phyloP scores from a whole-genome alignment of 2,113 vertebrate genomes.

The Haplotaxodon microlepis region DNA sequence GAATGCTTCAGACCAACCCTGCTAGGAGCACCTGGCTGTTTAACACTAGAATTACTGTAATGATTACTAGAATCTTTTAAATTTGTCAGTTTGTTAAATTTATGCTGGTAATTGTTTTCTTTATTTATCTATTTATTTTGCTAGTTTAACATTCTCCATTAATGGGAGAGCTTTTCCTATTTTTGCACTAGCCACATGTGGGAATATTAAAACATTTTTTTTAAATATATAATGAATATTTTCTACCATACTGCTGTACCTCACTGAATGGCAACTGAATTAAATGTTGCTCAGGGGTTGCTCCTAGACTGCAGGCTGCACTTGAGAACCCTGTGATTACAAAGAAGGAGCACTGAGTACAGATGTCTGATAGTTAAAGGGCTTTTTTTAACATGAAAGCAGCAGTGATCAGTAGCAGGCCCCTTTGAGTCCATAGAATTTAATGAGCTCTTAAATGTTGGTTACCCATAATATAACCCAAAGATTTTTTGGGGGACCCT shows the following conservation, averaged over 20 bases:
- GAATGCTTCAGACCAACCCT: neutral
- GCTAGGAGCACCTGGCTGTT: neutral
- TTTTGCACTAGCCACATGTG: neutral
- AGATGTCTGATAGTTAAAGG: neutral
- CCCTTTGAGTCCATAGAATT: neutral
- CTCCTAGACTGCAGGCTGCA: neutral
- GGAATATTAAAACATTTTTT: neutral
- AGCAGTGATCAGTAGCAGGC: neutral
- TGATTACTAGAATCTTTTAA: neutral
- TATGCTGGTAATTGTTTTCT: neutral
- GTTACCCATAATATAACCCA: neutral
- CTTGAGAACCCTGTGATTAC: neutral
- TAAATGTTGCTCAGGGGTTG: neutral
- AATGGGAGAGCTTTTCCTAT: neutral
- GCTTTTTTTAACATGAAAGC: neutral
- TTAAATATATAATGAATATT: neutral
- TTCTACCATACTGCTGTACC: neutral
- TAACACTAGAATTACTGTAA: too few relatives aligned
- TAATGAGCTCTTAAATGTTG: neutral
- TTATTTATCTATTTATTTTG: neutral
- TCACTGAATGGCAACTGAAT: neutral
- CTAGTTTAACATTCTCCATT: neutral
- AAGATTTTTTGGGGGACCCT: neutral
- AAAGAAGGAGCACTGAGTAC: neutral
- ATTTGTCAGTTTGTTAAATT: neutral